These are phyloP conservation scores for Thunnus maccoyii DNA, from an alignment of 2,113 vertebrate genomes.

Conservation along the genomic window DNA sequence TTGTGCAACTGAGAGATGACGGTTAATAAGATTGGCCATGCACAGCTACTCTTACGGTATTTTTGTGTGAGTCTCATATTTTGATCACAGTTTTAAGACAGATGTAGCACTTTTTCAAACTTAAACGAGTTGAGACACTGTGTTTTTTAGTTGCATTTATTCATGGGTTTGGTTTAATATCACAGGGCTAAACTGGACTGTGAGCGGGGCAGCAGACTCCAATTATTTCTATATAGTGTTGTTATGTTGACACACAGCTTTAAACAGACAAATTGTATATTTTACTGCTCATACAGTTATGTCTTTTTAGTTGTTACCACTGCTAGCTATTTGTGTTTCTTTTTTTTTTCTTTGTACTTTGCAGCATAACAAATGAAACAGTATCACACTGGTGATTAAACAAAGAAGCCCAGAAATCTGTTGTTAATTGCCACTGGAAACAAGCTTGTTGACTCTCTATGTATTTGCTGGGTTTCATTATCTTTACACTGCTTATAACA, in stretches of 20 bases:
- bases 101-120: conserved; percentile 9
- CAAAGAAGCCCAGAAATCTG: not conserved
- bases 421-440: conserved; percentile 1
- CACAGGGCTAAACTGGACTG: not conserved
- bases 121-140: not conserved
- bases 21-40: conserved; percentile 19
- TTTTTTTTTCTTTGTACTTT: not conserved
- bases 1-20: conserved; percentile 14
- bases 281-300: not conserved
- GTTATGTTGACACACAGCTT: not conserved
- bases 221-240: conserved; percentile 23
- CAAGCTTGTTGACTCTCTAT: not conserved
- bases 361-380: conserved; percentile 20
- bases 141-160: not conserved
- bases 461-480: not conserved
- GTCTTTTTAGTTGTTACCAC: not conserved
- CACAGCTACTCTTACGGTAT: conserved; percentile 28
- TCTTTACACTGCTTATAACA: not conserved
- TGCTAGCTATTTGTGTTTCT: not conserved
- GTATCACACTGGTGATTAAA: conserved; percentile 13
- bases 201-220: not conserved
- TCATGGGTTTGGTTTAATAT: not conserved
- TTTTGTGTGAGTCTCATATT: not conserved
- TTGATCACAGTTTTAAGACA: not conserved
- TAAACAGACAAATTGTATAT: conserved; percentile 1